Base-by-base conservation (phyloP, 2,797 vertebrate species). In the Passerculus sandwichensis region DNA sequence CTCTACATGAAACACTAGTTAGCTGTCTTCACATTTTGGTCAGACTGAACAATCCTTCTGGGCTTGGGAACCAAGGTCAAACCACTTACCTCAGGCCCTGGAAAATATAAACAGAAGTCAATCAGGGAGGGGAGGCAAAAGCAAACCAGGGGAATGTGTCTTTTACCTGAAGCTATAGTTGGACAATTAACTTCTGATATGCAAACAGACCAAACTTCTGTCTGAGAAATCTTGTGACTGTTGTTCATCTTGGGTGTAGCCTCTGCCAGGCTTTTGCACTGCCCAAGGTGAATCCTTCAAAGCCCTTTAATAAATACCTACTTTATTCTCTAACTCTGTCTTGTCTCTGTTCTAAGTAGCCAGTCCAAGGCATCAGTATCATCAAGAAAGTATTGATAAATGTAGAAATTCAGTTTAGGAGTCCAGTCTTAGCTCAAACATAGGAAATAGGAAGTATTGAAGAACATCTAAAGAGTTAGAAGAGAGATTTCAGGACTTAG, bases 121-220 rank as follows among this genome's bases (percentile, higher is more conserved):
- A 44, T 64, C 2, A 3, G 19, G 30, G 16, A 29, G 15, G 7
- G 25, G 23, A 47, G 48, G 30, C 20, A 36, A 17, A 30, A 54
- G 26, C 6, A 54, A 65, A 45, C 21, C 0, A 0, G 8, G 10
- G 40, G 3, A 78, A 54, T 36, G 61, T 65, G 40, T 15, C 26
- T 77, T 65, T 36, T 54, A 36, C 32, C 40, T 44, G 26, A 77
- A 54, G 21, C 13, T 77, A 6, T 30, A 54, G 44, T 36, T 45
- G 50, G 26, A 65, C 50, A 65, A 25, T 65, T 54, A 64, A 77
- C 13, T 10, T 45, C 50, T 77, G 50, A 65, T 76, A 18, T 29
- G 15, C 11, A 15, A 34, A 44, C 9, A 34, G 25, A 30, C 13
- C 13, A 54, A 36, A 45, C 40, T 25, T 65, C 11, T 4, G 2